Conservation (phyloP, 2,113 vertebrate species). For the Melanotaenia duboulayi region DNA sequence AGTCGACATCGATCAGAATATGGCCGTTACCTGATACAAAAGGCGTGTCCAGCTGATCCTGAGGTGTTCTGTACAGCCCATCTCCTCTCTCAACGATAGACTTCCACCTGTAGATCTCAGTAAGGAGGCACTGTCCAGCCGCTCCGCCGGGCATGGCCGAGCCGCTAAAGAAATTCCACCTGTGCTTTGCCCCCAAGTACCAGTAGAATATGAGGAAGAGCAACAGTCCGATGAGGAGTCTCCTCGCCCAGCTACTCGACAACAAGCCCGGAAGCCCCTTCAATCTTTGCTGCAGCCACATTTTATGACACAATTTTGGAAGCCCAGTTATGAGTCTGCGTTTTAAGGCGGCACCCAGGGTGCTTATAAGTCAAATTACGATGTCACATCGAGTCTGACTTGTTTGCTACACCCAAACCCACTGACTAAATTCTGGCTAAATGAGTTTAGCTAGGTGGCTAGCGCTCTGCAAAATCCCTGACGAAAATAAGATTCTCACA, state of each 20-base stretch:
- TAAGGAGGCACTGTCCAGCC: conserved; percentile 85
- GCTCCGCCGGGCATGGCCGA: conserved; percentile 78
- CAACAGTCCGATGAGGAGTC: conserved; percentile 86
- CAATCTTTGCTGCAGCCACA: conserved; percentile 95
- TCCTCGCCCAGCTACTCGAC: conserved; percentile 94
- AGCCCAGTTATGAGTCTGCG: conserved; percentile 1
- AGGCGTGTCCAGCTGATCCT: conserved; percentile 75
- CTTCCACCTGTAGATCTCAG: conserved; percentile 86
- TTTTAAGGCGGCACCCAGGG: not conserved
- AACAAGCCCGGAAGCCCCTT: conserved; percentile 94
- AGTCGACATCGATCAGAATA: conserved; percentile 85
- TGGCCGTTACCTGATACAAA: conserved; percentile 91
- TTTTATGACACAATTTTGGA: not conserved
- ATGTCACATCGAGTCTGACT: conserved; percentile 1
- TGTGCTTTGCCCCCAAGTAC: conserved; percentile 85
- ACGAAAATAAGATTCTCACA: conserved; percentile 9
- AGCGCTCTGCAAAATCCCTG: conserved; percentile 2
- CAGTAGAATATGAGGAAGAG: conserved; percentile 89
- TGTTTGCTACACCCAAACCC: not conserved
- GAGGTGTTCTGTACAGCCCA: conserved; percentile 75
- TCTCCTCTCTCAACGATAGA: conserved; percentile 76
- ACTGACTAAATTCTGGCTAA: conserved; percentile 10
- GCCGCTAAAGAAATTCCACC: conserved; percentile 77
- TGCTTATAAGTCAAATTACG: not conserved
- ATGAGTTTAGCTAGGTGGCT: conserved; percentile 38